A percentile compares a stretch with the other conserved stretches of the same genome.
phyloP scores from a whole-genome alignment of 1,140 invertebrate genomes.

The Helicoverpa zea region DNA sequence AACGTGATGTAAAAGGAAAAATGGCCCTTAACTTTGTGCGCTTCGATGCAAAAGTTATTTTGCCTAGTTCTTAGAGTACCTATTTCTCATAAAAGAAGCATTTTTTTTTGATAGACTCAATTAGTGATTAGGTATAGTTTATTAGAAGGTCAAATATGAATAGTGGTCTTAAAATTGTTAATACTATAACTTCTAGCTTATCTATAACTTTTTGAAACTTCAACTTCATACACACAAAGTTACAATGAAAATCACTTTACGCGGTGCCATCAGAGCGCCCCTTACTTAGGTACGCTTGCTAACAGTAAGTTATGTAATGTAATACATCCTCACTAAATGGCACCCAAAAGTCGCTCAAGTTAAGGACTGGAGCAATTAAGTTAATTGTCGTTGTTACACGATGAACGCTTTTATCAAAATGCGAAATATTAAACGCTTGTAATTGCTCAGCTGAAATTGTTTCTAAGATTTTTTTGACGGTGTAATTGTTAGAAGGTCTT shows the following conservation, averaged over 20 bases:
- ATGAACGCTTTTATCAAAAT: slow-evolving; percentile 58
- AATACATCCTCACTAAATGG: slow-evolving; percentile 47
- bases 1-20: background rate
- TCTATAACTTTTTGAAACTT: background rate
- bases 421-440: slow-evolving; percentile 46
- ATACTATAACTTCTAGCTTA: too few species aligned
- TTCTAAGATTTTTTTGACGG: background rate
- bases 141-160: too few species aligned
- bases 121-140: too few species aligned
- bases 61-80: too few species aligned
- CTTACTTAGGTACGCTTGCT: background rate
- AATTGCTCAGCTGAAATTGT: slow-evolving; percentile 1
- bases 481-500: background rate
- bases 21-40: too few species aligned
- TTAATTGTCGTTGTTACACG: slow-evolving; percentile 59
- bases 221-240: background rate
- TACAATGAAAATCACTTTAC: slow-evolving; percentile 9
- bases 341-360: slow-evolving; percentile 50
- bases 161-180: too few species aligned
- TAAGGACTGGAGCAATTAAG: slow-evolving; percentile 54
- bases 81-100: too few species aligned
- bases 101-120: too few species aligned
- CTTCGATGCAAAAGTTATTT: too few species aligned
- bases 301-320: slow-evolving; percentile 24
- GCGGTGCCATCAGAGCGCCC: background rate